phyloP scores from a whole-genome alignment of 2,888 invertebrate genomes.

The Chloromyia formosa region DNA sequence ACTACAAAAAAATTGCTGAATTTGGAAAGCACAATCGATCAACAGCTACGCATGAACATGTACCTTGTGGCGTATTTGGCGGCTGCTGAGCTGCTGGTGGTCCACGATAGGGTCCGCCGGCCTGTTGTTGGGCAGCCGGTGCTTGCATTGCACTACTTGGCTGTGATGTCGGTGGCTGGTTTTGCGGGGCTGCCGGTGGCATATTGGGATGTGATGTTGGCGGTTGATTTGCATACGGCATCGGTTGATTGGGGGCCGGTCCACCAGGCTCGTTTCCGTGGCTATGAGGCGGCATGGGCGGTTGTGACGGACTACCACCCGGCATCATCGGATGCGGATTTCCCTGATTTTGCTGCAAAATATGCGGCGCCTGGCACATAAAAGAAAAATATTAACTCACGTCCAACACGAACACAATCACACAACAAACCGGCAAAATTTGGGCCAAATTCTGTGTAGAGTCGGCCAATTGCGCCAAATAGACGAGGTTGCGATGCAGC shows the following conservation, averaged over 20 bases:
- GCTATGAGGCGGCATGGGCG: slow-evolving; percentile 63
- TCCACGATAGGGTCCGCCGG: slow-evolving; percentile 45
- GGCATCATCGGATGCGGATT: slow-evolving; percentile 61
- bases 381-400: not conserved
- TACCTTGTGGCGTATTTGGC: slow-evolving; percentile 53
- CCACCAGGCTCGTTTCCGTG: slow-evolving; percentile 60
- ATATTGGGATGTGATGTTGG: slow-evolving; percentile 46
- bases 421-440: slow-evolving; percentile 81
- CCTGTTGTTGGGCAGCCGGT: slow-evolving; percentile 33
- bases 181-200: slow-evolving; percentile 41
- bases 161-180: slow-evolving; percentile 44
- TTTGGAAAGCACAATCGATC: no score
- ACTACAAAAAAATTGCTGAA: no score
- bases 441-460: slow-evolving; percentile 91
- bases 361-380: slow-evolving; percentile 68
- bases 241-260: slow-evolving; percentile 56
- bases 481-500: slow-evolving; percentile 94
- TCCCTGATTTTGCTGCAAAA: slow-evolving; percentile 63
- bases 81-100: slow-evolving; percentile 59
- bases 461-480: slow-evolving; percentile 96
- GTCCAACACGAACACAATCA: not conserved
- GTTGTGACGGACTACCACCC: slow-evolving; percentile 54
- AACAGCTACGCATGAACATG: no score
- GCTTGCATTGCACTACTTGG: slow-evolving; percentile 41
- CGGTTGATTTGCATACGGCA: slow-evolving; percentile 53